phyloP scores from a whole-genome alignment of 2,113 vertebrate genomes.

The Arothron firmamentum region DNA sequence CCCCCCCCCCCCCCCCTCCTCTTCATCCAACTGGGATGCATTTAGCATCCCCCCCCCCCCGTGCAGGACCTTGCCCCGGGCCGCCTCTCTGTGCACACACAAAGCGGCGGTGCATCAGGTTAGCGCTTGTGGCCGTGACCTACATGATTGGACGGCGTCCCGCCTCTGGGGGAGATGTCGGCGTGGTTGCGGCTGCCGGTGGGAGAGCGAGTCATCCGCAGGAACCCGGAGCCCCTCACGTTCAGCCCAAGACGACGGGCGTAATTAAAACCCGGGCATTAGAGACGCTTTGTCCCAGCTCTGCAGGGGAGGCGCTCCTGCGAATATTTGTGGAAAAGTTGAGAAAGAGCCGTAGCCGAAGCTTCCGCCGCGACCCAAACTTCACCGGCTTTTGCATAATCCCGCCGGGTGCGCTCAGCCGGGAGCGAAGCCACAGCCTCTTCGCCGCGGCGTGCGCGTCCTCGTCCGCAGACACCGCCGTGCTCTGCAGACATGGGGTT shows the following conservation, averaged over 20 bases:
- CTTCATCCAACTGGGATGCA: conserved; percentile 11
- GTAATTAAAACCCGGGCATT: conserved; percentile 50
- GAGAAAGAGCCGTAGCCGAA: too few relatives aligned
- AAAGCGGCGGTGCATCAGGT: conserved; percentile 35
- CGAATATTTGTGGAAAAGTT: conserved; percentile 3
- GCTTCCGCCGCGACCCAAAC: too few relatives aligned
- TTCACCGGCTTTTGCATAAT: too few relatives aligned
- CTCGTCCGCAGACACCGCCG: too few relatives aligned
- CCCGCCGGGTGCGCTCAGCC: too few relatives aligned
- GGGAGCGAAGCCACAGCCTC: too few relatives aligned
- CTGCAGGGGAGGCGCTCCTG: conserved; percentile 52
- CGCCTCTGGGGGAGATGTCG: conserved; percentile 23
- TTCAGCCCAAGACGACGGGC: conserved; percentile 30
- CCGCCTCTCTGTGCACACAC: conserved; percentile 4
- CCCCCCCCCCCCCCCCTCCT: conserved; percentile 1
- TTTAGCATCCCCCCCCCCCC: conserved; percentile 22
- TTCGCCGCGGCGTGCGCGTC: too few relatives aligned
- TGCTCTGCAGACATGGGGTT: too few relatives aligned
- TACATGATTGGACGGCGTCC: conserved; percentile 3
- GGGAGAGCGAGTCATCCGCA: conserved; percentile 10
- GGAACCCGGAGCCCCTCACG: conserved; percentile 5
- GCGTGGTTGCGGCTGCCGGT: not conserved
- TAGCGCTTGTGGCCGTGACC: conserved; percentile 31
- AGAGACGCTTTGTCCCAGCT: conserved; percentile 41
- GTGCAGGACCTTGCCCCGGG: conserved; percentile 28